Evolutionary conservation across 1,140 invertebrate species (phyloP).

Genomic region (Caerostris extrusa): DNA sequence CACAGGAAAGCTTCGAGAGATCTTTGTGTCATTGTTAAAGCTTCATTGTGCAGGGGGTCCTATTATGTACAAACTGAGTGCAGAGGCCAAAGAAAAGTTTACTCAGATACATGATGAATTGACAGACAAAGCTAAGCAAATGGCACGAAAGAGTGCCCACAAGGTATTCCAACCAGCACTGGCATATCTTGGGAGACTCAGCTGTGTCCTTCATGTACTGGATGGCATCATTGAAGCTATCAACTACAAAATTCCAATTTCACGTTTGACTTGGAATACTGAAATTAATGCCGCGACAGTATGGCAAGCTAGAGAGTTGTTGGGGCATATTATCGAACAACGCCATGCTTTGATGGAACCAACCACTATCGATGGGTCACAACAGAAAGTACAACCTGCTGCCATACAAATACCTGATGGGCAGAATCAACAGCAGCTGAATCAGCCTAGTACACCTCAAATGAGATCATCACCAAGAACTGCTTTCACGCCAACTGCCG

Average conservation of each 20-base stretch:
- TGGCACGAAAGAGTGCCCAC: constrained; percentile 63
- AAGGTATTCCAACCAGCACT: constrained; percentile 66
- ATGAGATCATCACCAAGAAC: not conserved
- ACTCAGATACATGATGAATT: constrained; percentile 71
- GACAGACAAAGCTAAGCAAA: constrained; percentile 72
- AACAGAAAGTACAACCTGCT: not conserved
- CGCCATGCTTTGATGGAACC: constrained; percentile 59
- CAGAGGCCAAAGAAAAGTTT: constrained; percentile 60
- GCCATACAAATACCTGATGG: constrained; percentile 24
- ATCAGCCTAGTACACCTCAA: not conserved
- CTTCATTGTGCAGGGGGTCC: constrained; percentile 37
- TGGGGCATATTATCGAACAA: constrained; percentile 66
- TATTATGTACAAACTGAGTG: constrained; percentile 56
- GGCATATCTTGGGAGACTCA: constrained; percentile 60
- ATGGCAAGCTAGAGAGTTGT: constrained; percentile 71
- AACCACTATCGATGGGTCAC: constrained; percentile 1
- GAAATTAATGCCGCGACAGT: constrained; percentile 70
- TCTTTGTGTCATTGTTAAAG: constrained; percentile 63
- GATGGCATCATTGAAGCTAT: constrained; percentile 72
- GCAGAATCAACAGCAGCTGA: not conserved
- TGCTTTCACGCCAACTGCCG: not conserved
- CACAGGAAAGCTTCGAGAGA: constrained; percentile 39
- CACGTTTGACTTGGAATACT: constrained; percentile 69
- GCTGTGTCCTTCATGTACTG: constrained; percentile 66
- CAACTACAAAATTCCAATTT: constrained; percentile 61